Conservation (phyloP, 2,797 vertebrate species). For the Tamandua tetradactyla region DNA sequence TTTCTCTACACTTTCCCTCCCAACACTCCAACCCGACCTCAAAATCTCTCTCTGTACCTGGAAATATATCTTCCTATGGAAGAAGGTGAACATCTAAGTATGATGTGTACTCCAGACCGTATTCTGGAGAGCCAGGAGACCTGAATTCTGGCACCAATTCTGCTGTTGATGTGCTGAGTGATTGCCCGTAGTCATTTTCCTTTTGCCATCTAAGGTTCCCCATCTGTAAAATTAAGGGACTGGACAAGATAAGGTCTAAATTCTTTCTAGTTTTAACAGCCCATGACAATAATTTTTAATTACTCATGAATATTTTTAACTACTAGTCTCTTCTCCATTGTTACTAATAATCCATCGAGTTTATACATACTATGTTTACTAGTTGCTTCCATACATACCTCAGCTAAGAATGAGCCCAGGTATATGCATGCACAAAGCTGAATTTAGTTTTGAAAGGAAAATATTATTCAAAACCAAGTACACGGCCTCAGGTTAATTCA, state of each 20-base stretch:
- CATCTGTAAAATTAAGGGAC: neutral
- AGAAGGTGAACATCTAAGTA: neutral
- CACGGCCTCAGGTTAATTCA: neutral
- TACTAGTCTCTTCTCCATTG: neutral
- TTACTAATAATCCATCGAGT: neutral
- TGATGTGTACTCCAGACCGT: neutral
- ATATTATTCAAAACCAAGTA: neutral
- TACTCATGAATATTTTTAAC: neutral
- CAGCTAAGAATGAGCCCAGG: neutral
- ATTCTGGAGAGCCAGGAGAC: neutral
- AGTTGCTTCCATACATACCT: neutral
- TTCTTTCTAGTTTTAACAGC: constrained; percentile 23
- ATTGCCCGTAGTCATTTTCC: neutral
- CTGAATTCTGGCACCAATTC: neutral
- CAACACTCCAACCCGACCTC: neutral
- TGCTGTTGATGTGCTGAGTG: neutral
- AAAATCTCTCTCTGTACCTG: neutral
- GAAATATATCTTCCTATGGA: neutral
- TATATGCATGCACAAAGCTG: neutral
- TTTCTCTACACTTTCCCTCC: neutral
- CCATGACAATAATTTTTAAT: neutral
- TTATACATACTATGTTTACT: neutral
- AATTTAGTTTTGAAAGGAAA: constrained; percentile 15
- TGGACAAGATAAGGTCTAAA: neutral
- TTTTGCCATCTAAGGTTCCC: neutral